Base-by-base conservation (phyloP, 2,797 vertebrate species). In the Cetoscarus ocellatus region DNA sequence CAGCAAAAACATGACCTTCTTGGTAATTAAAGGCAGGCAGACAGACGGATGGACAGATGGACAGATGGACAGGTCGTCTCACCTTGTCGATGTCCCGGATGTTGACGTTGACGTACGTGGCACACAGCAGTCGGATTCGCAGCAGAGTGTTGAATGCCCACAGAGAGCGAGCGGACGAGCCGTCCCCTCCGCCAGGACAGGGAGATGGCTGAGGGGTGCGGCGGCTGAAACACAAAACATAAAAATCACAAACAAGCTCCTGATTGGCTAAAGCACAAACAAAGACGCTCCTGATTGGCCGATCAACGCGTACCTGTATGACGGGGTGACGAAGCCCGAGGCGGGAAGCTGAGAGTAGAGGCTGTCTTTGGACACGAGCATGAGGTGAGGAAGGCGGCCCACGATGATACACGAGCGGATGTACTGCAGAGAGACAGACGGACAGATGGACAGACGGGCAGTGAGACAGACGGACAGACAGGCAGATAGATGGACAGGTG, bases 41-140 rank as follows among this genome's bases (percentile, higher is more conserved):
- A 52, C 50, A 52, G 50, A 7, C 6, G 2, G 19, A 18, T 15
- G 17, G 50, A 52, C 50, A 52, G 19, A 18, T 15, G 17, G 50
- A 52, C 50, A 52, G 27, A 10, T 7, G 15, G 51, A 67, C 53
- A 63, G 43, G 59, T 58, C 7, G 17, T 53, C 49, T 51, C 18
- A 94, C 95, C 94, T 95, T 95, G 63, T 95, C 95, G 0, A 95
- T 95, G 74, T 96, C 95, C 27, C 95, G 67, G 83, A 96, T 95
- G 89, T 95, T 96, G 69, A 96, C 95, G 9, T 96, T 96, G 55
- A 96, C 94, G 15, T 95, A 95, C 8, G 94, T 96, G 60, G 95
- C 95, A 1, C 95, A 96, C 19, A 96, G 92, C 52, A 96, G 87
- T 0, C 94, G 85, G 7, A 94, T 86, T 50, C 94, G 82, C 65